Evolutionary conservation across 1,140 invertebrate genomes (phyloP).

Genomic region (Aphaenogaster ashmeadi): DNA sequence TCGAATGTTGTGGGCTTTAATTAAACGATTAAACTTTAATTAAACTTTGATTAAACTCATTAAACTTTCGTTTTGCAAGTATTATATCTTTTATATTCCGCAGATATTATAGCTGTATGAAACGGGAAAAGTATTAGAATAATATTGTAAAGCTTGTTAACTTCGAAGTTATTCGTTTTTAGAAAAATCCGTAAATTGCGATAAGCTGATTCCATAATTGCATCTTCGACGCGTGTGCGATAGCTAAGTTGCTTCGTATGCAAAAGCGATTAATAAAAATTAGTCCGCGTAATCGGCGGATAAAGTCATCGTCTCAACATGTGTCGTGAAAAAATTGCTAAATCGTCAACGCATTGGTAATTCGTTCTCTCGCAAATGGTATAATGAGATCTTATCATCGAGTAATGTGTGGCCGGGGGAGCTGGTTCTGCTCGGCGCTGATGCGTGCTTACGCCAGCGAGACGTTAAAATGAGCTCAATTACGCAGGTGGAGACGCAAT

Average conservation of each 20-base stretch:
- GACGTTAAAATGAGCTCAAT: constrained; percentile 51
- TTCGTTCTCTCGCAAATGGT: neutral
- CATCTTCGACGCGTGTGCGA: neutral
- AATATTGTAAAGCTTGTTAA: neutral
- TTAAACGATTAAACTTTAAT: neutral
- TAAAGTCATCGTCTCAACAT: neutral
- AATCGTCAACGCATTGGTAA: constrained; percentile 61
- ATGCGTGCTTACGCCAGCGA: constrained; percentile 56
- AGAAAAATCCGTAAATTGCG: neutral
- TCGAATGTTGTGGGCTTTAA: constrained; percentile 17
- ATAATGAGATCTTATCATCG: constrained; percentile 69
- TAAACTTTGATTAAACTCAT: no score
- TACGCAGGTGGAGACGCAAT: constrained; percentile 52
- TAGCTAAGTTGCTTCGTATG: neutral
- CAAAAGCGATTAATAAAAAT: constrained; percentile 41
- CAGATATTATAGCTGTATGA: neutral
- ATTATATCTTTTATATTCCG: no score
- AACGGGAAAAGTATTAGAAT: neutral
- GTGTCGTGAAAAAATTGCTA: constrained; percentile 16
- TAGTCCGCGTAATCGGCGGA: neutral
- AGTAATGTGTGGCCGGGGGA: constrained; percentile 53
- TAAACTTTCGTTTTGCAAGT: no score
- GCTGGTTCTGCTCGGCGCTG: constrained; percentile 32
- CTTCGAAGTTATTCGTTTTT: neutral
- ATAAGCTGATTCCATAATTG: neutral